Percentiles rank a stretch among this genome's conserved stretches.
Conservation (phyloP, 1,140 invertebrate species). For the Tetramorium simillimum region DNA sequence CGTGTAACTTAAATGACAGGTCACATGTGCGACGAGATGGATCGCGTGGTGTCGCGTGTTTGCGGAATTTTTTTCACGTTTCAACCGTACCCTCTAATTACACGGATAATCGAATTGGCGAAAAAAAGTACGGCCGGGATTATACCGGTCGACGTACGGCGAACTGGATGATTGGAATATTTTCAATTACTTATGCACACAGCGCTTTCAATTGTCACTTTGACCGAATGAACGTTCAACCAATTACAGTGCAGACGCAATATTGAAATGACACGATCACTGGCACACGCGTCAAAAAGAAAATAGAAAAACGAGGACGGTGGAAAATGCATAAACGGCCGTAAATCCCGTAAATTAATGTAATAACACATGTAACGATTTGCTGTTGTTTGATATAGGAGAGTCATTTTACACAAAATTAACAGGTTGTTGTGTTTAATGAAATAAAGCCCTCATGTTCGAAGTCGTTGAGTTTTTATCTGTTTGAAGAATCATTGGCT, state of each 20-base stretch:
- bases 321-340: background rate
- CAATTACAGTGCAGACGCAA: slow-evolving; percentile 30
- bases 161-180: slow-evolving; percentile 57
- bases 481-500: background rate
- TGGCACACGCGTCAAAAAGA: background rate
- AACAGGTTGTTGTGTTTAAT: background rate
- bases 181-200: slow-evolving; percentile 72
- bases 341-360: slow-evolving; percentile 1
- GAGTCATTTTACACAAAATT: background rate
- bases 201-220: slow-evolving; percentile 46
- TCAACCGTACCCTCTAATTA: slow-evolving; percentile 51
- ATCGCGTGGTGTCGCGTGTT: slow-evolving; percentile 30
- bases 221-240: slow-evolving; percentile 48
- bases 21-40: slow-evolving; percentile 49
- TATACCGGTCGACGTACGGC: slow-evolving; percentile 42
- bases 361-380: background rate
- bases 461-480: slow-evolving; percentile 22
- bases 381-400: slow-evolving; percentile 4
- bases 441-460: background rate
- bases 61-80: slow-evolving; percentile 45
- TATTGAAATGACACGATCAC: slow-evolving; percentile 40
- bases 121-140: slow-evolving; percentile 57
- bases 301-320: background rate
- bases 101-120: slow-evolving; percentile 58
- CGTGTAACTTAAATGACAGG: slow-evolving; percentile 63